Base-by-base conservation (phyloP, 1,140 invertebrate species). In the Homarus americanus region DNA sequence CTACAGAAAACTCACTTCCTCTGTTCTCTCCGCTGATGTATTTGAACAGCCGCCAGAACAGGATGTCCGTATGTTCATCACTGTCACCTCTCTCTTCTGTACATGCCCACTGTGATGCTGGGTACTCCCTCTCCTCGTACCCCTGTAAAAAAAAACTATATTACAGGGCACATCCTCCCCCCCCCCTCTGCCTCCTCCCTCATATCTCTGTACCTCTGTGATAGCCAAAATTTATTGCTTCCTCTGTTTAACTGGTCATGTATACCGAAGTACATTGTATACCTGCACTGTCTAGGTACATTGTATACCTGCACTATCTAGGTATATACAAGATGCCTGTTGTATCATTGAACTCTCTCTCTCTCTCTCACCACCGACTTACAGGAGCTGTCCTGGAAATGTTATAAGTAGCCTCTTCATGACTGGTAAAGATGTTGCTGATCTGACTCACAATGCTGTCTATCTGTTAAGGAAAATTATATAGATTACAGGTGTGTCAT, bases 31-130 rank as follows among this genome's bases (percentile, higher is more conserved):
- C 85, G 24, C 12, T 66, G 58, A 87, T 87, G 75, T 79, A 87
- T 20, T 69, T 40, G 85, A 79, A 79, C 32, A 87, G 85, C 28
- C 53, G 32, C 85, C 75, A 79, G 75, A 79, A 79, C 5, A 87
- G 44, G 2, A 15, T 20, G 1, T 32, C 24, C 49, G 66, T 36
- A 10, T 36, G 9, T 7, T 36, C 9, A 24, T 41, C 75, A 17
- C 2, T 41, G 5, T 58, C 5, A 15, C 20, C 4, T 15, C 4
- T 58, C 36, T 9, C 75, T 28, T 15, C 1, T 9, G 69, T 79
- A 38, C 85, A 87, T 15, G 66, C 85, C 85, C 85, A 87, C 34
- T 87, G 79, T 2, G 10, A 58, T 2, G 49, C 49, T 9, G 73
- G 28, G 15, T 87, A 87, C 49, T 15, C 12, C 20, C 85, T 17